These are phyloP conservation scores for Sebastes nivosus DNA, from an alignment of 2,797 vertebrate genomes.

Conservation along the genomic window DNA sequence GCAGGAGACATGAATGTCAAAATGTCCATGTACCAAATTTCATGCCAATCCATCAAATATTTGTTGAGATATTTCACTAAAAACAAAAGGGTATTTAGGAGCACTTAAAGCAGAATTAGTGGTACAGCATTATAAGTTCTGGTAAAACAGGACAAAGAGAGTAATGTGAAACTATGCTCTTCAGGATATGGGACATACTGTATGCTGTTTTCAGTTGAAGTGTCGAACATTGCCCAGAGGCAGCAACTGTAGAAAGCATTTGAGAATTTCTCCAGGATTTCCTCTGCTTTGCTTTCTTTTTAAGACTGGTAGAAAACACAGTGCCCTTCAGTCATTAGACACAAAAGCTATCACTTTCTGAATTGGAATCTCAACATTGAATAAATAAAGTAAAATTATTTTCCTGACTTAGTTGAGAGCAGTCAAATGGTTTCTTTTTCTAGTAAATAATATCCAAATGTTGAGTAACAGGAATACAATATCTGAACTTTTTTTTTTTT, in stretches of 20 bases:
- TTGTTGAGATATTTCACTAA: too few species aligned
- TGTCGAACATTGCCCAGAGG: constrained; percentile 16
- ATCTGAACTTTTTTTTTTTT: background rate
- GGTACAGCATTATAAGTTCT: background rate
- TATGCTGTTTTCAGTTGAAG: background rate
- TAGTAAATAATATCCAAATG: background rate
- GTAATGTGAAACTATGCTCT: background rate
- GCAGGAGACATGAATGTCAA: background rate
- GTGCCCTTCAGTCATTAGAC: background rate
- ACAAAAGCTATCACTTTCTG: background rate
- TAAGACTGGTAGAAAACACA: constrained; percentile 29
- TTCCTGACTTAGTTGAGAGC: background rate
- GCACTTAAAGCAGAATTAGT: too few species aligned
- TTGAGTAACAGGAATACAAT: background rate
- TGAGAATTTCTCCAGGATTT: constrained; percentile 38
- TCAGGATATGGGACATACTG: background rate
- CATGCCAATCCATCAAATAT: background rate
- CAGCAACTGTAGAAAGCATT: constrained; percentile 22
- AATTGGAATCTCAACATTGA: background rate
- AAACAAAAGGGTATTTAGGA: too few species aligned
- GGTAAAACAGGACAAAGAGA: background rate
- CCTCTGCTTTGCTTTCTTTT: constrained; percentile 35
- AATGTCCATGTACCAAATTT: background rate
- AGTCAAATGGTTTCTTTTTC: background rate
- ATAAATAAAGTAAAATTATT: background rate